phyloP scores from a whole-genome alignment of 2,113 vertebrate genomes.

The Gallinago undulata region DNA sequence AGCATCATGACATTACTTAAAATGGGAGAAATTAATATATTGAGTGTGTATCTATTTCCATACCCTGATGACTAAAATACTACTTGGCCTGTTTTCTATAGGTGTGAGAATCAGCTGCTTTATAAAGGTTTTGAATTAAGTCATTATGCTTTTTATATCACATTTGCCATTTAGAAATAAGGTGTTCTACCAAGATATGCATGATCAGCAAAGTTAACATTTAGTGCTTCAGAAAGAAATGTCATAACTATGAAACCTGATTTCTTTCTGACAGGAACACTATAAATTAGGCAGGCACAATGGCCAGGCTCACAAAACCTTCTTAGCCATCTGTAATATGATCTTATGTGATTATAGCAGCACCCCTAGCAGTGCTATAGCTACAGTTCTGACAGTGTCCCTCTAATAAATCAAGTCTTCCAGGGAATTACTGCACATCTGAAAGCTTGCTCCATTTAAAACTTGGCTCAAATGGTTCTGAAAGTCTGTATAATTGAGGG shows the following conservation, averaged over 20 bases:
- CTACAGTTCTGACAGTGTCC: not conserved
- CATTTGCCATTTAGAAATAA: constrained; percentile 63
- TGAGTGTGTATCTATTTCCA: constrained; percentile 23
- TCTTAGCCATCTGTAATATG: constrained; percentile 15
- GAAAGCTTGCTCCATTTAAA: not conserved
- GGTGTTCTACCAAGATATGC: constrained; percentile 45
- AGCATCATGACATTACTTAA: not conserved
- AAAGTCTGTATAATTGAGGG: not conserved
- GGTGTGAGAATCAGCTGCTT: constrained; percentile 51
- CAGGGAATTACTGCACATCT: not conserved
- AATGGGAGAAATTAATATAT: not conserved
- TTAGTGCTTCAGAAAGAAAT: constrained; percentile 71
- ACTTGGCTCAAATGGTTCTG: not conserved
- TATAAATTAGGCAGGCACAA: constrained; percentile 53
- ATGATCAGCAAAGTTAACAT: constrained; percentile 68
- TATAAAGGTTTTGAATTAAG: constrained; percentile 57
- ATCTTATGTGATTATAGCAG: constrained; percentile 48
- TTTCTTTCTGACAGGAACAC: constrained; percentile 52
- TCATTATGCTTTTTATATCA: constrained; percentile 56
- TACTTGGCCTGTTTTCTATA: constrained; percentile 35
- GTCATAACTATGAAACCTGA: constrained; percentile 70
- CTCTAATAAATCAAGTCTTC: constrained; percentile 19
- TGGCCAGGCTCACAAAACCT: constrained; percentile 26
- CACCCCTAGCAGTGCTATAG: not conserved
- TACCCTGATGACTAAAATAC: constrained; percentile 39